Evolutionary conservation across 2,797 vertebrate genomes (phyloP), one percentile per base, ranked within the genome.

Genomic region (Eulemur albifrons): DNA sequence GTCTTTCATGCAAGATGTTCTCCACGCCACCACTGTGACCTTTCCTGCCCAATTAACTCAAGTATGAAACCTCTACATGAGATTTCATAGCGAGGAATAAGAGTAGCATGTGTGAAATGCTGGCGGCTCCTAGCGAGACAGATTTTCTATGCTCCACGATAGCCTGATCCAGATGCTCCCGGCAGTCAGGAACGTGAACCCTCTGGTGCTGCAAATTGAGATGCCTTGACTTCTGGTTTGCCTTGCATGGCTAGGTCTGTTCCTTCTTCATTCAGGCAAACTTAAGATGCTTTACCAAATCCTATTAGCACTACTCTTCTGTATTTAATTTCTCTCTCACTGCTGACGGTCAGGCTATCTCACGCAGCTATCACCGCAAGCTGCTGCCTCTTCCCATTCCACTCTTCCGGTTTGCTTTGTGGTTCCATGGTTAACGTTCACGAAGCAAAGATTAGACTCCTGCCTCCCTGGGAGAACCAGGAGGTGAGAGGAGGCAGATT

Each of bases 31-130:
- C 9, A 70, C 0, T 14, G 2, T 97, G 98, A 98, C 97, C 98
- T 98, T 98, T 98, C 97, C 96, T 97, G 67, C 95, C 98, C 97
- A 98, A 95, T 98, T 98, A 98, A 76, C 93, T 92, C 92, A 86
- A 87, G 96, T 83, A 6, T 45, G 93, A 94, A 96, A 96, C 97
- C 97, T 85, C 93, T 85, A 91, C 96, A 1, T 93, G 95, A 70
- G 94, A 90, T 84, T 97, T 96, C 95, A 3, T 70, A 52, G 97
- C 77, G 88, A 97, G 95, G 96, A 96, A 88, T 67, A 79, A 54
- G 94, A 93, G 93, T 50, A 79, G 95, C 0, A 0, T 30, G 95
- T 96, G 95, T 97, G 88, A 97, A 67, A 86, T 90, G 97, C 90
- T 88, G 88, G 95, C 76, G 38, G 88, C 45, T 95, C 91, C 92